A percentile compares a stretch with the other conserved stretches of the same genome.
phyloP scores from a whole-genome alignment of 92 coral and sea anemone genomes.

The Nematostella vectensis region DNA sequence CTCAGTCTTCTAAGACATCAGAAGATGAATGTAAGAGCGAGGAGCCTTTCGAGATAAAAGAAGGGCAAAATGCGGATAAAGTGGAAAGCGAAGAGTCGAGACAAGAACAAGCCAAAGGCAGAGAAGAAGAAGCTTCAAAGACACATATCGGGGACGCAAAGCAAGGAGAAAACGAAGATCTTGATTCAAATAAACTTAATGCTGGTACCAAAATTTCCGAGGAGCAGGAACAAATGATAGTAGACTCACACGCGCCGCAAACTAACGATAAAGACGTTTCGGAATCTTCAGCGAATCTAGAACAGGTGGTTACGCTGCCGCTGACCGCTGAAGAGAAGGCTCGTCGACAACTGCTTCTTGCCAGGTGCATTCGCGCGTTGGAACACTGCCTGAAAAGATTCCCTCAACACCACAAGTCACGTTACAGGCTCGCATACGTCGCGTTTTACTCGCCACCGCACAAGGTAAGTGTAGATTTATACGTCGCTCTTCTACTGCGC shows the following conservation, averaged over 20 bases:
- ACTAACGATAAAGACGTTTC: too few relatives aligned
- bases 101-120: neutral
- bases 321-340: conserved; percentile 55
- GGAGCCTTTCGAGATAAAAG: neutral
- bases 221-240: too few relatives aligned
- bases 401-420: conserved; percentile 97
- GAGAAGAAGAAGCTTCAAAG: neutral
- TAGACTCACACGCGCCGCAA: too few relatives aligned
- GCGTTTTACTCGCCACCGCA: conserved; percentile 54
- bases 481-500: too few relatives aligned
- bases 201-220: too few relatives aligned
- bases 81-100: neutral
- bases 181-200: too few relatives aligned
- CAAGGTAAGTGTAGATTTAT: conserved; percentile 83
- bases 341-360: conserved; percentile 55
- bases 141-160: too few relatives aligned
- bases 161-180: too few relatives aligned
- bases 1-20: too few relatives aligned
- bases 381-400: conserved; percentile 84
- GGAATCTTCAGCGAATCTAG: too few relatives aligned
- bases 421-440: conserved; percentile 88
- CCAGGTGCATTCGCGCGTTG: conserved; percentile 64
- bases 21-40: too few relatives aligned
- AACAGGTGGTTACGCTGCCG: too few relatives aligned
- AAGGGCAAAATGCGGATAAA: neutral